These are phyloP conservation scores for Apolygus lucorum DNA, from an alignment of 1,140 invertebrate species.

Conservation along the genomic window DNA sequence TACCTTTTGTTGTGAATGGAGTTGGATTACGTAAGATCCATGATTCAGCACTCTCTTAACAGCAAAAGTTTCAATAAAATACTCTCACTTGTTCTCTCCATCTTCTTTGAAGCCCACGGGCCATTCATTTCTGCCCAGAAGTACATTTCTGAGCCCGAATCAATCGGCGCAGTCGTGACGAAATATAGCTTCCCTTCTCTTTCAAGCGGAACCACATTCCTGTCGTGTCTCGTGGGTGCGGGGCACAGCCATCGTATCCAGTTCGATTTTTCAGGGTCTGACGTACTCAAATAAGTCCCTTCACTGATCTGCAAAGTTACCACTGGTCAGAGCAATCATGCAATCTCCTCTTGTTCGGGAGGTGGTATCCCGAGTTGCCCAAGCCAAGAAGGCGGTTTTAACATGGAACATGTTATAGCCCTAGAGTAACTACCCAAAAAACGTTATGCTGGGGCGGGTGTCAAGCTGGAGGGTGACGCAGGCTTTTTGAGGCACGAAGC, in stretches of 20 bases:
- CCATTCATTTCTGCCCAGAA: slow-evolving; percentile 60
- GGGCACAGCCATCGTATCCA: slow-evolving; percentile 73
- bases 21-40: not conserved
- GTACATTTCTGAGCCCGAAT: slow-evolving; percentile 52
- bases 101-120: slow-evolving; percentile 56
- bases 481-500: too few relatives aligned
- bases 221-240: slow-evolving; percentile 54
- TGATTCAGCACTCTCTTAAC: too few relatives aligned
- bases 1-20: not conserved
- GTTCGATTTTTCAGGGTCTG: slow-evolving; percentile 61
- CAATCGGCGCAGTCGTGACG: slow-evolving; percentile 53
- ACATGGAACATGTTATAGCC: too few relatives aligned
- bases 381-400: too few relatives aligned
- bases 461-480: too few relatives aligned
- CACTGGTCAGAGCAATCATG: too few relatives aligned
- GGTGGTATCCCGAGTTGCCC: too few relatives aligned
- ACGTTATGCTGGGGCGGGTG: too few relatives aligned
- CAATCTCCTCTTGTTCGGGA: too few relatives aligned
- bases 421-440: too few relatives aligned
- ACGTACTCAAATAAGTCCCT: slow-evolving; percentile 52
- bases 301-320: slow-evolving; percentile 37
- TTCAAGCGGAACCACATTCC: slow-evolving; percentile 58
- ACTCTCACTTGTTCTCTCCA: slow-evolving; percentile 61
- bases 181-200: slow-evolving; percentile 56
- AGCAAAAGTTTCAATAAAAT: too few relatives aligned